These are phyloP conservation scores for Amiota mariae DNA, from an alignment of 2,888 invertebrate species.

Conservation along the genomic window DNA sequence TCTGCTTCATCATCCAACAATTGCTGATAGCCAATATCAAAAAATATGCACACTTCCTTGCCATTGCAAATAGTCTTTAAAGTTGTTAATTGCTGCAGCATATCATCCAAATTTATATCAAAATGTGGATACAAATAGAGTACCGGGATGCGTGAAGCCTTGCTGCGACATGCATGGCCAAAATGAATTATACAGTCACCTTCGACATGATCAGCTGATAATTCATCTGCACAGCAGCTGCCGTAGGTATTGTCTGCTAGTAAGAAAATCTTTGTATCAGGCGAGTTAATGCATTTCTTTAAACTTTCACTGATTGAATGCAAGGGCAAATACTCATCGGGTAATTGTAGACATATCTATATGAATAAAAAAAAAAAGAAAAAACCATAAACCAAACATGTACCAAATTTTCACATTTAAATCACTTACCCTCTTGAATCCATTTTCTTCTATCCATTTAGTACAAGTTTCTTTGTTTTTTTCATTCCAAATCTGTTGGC, in stretches of 20 bases:
- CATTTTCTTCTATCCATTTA: slow-evolving; percentile 82
- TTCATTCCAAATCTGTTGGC: slow-evolving; percentile 70
- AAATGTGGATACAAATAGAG: slow-evolving; percentile 82
- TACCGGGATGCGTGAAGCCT: slow-evolving; percentile 83
- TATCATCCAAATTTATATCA: slow-evolving; percentile 75
- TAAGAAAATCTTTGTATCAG: slow-evolving; percentile 80
- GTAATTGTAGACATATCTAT: slow-evolving; percentile 93
- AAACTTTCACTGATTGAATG: slow-evolving; percentile 80
- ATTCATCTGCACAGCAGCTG: slow-evolving; percentile 80
- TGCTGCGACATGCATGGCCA: slow-evolving; percentile 90
- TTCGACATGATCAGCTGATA: slow-evolving; percentile 90
- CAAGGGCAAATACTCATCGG: slow-evolving; percentile 84
- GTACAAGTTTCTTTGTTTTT: slow-evolving; percentile 63
- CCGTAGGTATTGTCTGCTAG: slow-evolving; percentile 94
- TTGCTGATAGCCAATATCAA: slow-evolving; percentile 81
- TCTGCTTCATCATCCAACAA: slow-evolving; percentile 73
- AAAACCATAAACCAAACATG: neutral
- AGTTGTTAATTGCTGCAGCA: slow-evolving; percentile 69
- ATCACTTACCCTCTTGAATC: slow-evolving; percentile 79
- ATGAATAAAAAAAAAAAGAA: neutral
- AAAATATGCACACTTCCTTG: slow-evolving; percentile 77
- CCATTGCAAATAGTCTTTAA: slow-evolving; percentile 67
- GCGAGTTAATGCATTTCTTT: slow-evolving; percentile 64
- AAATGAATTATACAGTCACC: slow-evolving; percentile 93
- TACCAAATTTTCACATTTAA: neutral